phyloP scores from a whole-genome alignment of 2,113 vertebrate genomes.

The Bos indicus region DNA sequence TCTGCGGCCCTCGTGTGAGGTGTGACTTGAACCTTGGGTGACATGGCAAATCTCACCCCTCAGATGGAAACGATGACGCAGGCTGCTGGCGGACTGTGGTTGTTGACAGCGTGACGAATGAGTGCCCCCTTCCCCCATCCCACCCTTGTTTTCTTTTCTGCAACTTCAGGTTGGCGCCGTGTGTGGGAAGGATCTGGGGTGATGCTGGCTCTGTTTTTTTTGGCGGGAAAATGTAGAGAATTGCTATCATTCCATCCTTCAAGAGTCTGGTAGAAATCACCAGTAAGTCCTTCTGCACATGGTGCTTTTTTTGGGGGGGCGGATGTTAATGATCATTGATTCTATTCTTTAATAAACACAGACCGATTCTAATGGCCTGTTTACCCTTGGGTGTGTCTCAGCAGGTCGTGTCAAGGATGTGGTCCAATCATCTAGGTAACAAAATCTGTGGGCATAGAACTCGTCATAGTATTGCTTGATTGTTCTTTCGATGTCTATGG shows the following conservation, averaged over 20 bases:
- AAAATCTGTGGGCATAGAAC: background rate
- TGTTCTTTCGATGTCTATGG: background rate
- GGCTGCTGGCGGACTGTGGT: background rate
- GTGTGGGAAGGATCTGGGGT: background rate
- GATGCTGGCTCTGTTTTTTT: fast-evolving
- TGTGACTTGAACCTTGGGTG: background rate
- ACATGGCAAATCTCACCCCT: background rate
- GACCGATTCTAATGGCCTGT: background rate
- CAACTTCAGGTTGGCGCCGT: background rate
- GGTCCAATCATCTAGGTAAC: background rate
- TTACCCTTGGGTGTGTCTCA: background rate
- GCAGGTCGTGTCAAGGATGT: background rate
- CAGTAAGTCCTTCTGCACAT: background rate
- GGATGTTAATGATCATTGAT: fast-evolving
- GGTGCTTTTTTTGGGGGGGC: fast-evolving
- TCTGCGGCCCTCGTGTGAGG: background rate
- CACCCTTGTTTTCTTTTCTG: background rate
- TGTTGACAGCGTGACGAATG: background rate
- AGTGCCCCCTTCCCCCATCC: fast-evolving
- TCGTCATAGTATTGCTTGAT: fast-evolving
- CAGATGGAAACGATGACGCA: background rate
- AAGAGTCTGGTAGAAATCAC: background rate
- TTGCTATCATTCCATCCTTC: background rate
- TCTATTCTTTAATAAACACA: background rate
- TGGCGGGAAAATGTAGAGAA: background rate